Evolutionary conservation across 1,140 invertebrate species (phyloP).

Genomic region (Euschistus heros): DNA sequence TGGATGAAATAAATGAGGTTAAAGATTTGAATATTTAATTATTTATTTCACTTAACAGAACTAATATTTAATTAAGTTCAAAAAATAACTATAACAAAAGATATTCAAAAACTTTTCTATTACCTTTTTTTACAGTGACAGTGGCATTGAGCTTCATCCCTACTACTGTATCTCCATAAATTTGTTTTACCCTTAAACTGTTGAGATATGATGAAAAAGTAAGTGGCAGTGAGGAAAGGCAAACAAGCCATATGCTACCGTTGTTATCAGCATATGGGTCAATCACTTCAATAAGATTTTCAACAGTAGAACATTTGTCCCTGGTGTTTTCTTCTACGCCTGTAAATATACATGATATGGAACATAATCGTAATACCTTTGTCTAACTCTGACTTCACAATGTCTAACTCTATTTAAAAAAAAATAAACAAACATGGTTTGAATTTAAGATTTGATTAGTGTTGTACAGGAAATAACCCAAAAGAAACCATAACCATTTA

Average conservation of each 20-base stretch:
- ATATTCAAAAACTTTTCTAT: not conserved
- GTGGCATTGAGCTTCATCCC: constrained; percentile 42
- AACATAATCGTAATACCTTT: no score
- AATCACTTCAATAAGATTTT: constrained; percentile 43
- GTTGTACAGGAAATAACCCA: no score
- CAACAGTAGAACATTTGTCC: constrained; percentile 35
- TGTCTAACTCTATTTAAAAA: no score
- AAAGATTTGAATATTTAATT: no score
- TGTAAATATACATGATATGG: not conserved
- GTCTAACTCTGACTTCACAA: no score
- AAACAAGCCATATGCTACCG: constrained; percentile 52
- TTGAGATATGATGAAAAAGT: constrained; percentile 51
- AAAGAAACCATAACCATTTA: no score
- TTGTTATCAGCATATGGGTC: constrained; percentile 54
- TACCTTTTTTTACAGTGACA: constrained; percentile 33
- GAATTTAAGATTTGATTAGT: no score
- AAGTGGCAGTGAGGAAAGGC: constrained; percentile 39
- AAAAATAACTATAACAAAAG: no score
- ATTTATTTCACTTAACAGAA: no score
- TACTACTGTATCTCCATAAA: constrained; percentile 25
- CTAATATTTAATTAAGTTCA: no score
- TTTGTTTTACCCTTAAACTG: constrained; percentile 43
- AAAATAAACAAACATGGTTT: no score
- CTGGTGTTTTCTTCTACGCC: constrained; percentile 15
- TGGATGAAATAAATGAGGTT: constrained; percentile 31